Evolutionary conservation across 2,888 invertebrate species (phyloP).

Genomic region (Zygogramma bicolorata): DNA sequence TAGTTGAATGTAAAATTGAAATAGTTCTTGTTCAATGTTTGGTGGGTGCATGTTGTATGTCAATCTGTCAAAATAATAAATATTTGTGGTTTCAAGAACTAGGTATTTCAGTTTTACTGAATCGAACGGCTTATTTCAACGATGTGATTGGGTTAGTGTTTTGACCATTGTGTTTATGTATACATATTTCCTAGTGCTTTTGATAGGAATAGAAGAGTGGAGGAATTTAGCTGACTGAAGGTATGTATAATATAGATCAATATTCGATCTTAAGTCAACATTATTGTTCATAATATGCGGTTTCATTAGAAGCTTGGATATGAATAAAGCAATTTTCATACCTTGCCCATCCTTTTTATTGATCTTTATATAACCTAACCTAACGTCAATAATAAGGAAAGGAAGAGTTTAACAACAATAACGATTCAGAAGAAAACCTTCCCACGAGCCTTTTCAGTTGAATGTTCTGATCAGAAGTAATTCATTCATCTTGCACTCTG

Average conservation of each 20-base stretch:
- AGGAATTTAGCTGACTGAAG: slow-evolving; percentile 28
- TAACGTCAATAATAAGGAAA: slow-evolving; percentile 34
- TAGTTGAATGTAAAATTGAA: slow-evolving; percentile 48
- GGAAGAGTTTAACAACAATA: background rate
- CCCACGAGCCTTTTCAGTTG: too few relatives aligned
- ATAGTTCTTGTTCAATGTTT: slow-evolving; percentile 59
- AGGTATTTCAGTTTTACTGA: slow-evolving; percentile 7
- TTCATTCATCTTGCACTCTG: too few relatives aligned
- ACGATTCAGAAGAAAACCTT: background rate
- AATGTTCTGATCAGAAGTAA: too few relatives aligned
- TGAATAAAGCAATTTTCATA: slow-evolving; percentile 10
- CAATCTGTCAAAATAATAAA: slow-evolving; percentile 53
- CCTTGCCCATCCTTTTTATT: slow-evolving; percentile 45
- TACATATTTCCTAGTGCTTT: slow-evolving; percentile 28
- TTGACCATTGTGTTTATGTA: slow-evolving; percentile 16
- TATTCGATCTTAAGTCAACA: slow-evolving; percentile 13
- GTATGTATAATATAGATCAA: slow-evolving; percentile 35
- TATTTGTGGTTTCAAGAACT: slow-evolving; percentile 19
- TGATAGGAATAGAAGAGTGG: slow-evolving; percentile 14
- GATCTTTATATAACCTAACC: slow-evolving; percentile 32
- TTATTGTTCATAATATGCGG: slow-evolving; percentile 9
- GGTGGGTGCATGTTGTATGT: slow-evolving; percentile 53
- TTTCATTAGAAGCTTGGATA: slow-evolving; percentile 6
- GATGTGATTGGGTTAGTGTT: slow-evolving; percentile 39
- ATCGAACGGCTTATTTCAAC: slow-evolving; percentile 19